Conservation (phyloP, 2,888 invertebrate species). For the Cephus runcator region DNA sequence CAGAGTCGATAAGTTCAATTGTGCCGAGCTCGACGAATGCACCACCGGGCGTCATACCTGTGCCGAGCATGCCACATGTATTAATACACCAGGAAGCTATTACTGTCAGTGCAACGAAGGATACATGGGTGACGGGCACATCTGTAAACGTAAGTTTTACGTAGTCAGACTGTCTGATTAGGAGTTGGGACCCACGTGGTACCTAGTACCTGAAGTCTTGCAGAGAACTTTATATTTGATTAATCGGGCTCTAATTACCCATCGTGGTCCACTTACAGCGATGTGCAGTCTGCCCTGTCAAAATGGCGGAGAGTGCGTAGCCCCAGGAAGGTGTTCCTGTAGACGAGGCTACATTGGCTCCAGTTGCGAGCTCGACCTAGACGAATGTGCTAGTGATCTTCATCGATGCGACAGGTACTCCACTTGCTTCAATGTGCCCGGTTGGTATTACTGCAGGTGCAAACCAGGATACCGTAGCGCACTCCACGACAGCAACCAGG, state of each 20-base stretch:
- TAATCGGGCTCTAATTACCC: background rate
- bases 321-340: constrained; percentile 83
- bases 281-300: constrained; percentile 83
- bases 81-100: constrained; percentile 85
- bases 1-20: constrained; percentile 81
- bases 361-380: constrained; percentile 87
- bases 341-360: constrained; percentile 83
- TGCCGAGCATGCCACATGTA: constrained; percentile 80
- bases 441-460: constrained; percentile 91
- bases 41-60: constrained; percentile 78
- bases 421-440: constrained; percentile 87
- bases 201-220: too few species aligned
- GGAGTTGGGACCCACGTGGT: background rate
- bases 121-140: constrained; percentile 81
- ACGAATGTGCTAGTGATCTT: constrained; percentile 81
- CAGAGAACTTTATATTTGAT: too few species aligned
- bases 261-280: constrained; percentile 68
- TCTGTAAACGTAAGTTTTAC: constrained; percentile 76
- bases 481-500: constrained; percentile 68
- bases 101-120: constrained; percentile 79
- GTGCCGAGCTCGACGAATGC: constrained; percentile 85
- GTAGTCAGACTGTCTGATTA: background rate
- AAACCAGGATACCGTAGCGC: constrained; percentile 79
- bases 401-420: constrained; percentile 82
- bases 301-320: constrained; percentile 84